Evolutionary conservation across 2,797 vertebrate species (phyloP), one percentile per base, ranked within the genome.

Genomic region (Diplodus sargus): DNA sequence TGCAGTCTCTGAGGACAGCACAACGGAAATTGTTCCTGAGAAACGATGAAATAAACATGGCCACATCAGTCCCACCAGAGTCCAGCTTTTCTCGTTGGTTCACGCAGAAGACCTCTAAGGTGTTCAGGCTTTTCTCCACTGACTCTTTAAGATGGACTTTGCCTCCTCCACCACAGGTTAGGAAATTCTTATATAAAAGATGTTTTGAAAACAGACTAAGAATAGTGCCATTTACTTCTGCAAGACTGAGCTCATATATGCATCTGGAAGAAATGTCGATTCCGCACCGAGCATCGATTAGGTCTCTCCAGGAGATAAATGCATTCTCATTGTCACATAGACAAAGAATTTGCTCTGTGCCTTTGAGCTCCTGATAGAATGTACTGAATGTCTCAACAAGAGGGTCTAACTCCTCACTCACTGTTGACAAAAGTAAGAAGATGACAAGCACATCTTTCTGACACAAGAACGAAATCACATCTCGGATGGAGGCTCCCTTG

Each of bases 21-120:
- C 96, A 96, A 45, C 25, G 25, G 25, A 25, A 25, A 3, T 10
- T 88, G 18, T 95, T 69, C 53, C 90, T 90, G 30, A 92, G 84
- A 71, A 92, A 86, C 96, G 96, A 97, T 22, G 93, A n/a, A n/a
- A n/a, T 83, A 79, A 97, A 93, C 95, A 95, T 96, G 68, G 95
- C 95, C 78, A 96, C 81, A 0, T 95, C 96, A 9, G 96, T 96
- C 18, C 96, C 96, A 45, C 96, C 96, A 86, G 96, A 97, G 25
- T 22, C 96, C 95, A 85, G 86, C 60, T 78, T 93, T 96, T 81
- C 72, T 92, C 83, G 95, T 51, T 94, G 92, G 45, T 95, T 94
- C 42, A 91, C 87, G 0, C 92, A 94, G 1, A 95, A 81, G 25
- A 94, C 3, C 48, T 91, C 90, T 28, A 95, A 76, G 0, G 60